Evolutionary conservation across 2,797 vertebrate species (phyloP).

Genomic region (Anniella stebbinsi): DNA sequence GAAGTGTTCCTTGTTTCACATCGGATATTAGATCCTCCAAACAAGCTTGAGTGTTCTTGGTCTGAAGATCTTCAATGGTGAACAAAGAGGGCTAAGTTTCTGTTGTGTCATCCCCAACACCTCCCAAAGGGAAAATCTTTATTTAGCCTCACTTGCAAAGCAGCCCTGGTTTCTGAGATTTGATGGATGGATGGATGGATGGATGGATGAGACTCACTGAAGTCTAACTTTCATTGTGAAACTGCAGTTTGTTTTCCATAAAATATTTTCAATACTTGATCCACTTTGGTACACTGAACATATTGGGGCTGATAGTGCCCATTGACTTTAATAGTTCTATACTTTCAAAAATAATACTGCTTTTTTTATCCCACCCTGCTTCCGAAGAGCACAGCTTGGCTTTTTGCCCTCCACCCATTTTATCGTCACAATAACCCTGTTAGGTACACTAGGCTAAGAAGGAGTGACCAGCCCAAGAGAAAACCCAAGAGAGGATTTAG

Average conservation of each 20-base stretch:
- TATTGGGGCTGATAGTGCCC: not conserved
- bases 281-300: not conserved
- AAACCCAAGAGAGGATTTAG: not conserved
- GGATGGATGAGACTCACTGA: not conserved
- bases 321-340: not conserved
- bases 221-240: slow-evolving; percentile 25
- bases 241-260: not conserved
- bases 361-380: not conserved
- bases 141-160: slow-evolving; percentile 80
- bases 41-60: slow-evolving; percentile 83
- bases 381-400: not conserved
- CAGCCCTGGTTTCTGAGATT: slow-evolving; percentile 30
- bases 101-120: slow-evolving; percentile 82
- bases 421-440: not conserved
- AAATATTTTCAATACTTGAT: not conserved
- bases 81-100: slow-evolving; percentile 85
- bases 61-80: slow-evolving; percentile 81
- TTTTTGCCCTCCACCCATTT: not conserved
- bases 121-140: slow-evolving; percentile 87
- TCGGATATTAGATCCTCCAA: slow-evolving; percentile 84
- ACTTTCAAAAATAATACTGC: not conserved
- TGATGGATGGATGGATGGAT: slow-evolving; percentile 10
- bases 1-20: slow-evolving; percentile 85
- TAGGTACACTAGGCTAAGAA: not conserved
- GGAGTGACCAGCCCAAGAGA: not conserved